Base-by-base conservation (phyloP, 1,140 invertebrate species). In the Dufourea novaeangliae region DNA sequence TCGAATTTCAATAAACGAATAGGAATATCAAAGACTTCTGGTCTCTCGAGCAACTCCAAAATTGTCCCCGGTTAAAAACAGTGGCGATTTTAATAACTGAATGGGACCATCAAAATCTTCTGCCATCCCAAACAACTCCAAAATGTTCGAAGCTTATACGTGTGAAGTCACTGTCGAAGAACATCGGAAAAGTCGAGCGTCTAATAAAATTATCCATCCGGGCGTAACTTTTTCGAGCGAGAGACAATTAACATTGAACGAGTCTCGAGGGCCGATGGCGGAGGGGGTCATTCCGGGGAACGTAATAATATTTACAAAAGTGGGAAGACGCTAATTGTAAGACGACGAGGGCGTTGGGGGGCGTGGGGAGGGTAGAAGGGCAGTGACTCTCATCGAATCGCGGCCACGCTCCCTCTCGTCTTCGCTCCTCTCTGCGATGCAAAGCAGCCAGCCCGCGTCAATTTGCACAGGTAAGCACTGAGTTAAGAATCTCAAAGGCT, bases 401-500 rank as follows among this genome's bases (percentile, higher is more conserved):
- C 8, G 7, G 6, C 25, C 7, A 11, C 10, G 7, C 8, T 44
- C 54, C 4, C 25, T 10, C 25, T 39, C 12, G 1, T n/a, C 1
- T 17, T 29, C 39, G 20, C 27, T 34, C 32, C 37, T 57, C 54
- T 80, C 66, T 56, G 29, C 66, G 52, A 80, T 82, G 72, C 54
- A 80, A 82, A 82, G 46, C 64, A 81, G 67, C n/a, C 75, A 25
- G 27, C 63, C n/a, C 76, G 54, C 54, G 52, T 76, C 66, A 70
- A 81, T 81, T 82, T 82, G 67, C 61, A 81, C 68, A 78, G 44
- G 81, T 82, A 78, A 83, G 80, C 41, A 69, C 29, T 50, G 64
- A 41, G 80, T 63, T 83, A 78, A 82, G 80, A 83, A 82, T 82
- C 68, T 83, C 74, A 78, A 78, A 83, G 74, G 73, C 68, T 44